Conservation (phyloP, 2,797 vertebrate genomes). For the Carapus acus region DNA sequence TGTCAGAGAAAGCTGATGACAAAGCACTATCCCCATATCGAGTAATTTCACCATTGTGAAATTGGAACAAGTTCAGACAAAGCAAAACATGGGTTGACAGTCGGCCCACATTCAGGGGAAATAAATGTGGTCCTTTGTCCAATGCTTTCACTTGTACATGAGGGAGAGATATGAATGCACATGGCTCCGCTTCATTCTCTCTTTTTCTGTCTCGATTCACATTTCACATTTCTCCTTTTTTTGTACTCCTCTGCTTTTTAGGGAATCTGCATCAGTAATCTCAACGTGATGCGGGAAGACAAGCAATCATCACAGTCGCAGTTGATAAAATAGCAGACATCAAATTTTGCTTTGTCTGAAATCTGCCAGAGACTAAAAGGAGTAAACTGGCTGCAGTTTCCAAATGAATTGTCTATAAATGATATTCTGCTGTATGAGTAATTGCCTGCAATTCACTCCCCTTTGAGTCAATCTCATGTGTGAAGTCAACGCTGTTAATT, state of each 20-base stretch:
- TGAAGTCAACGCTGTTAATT: constrained; percentile 74
- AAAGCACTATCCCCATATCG: constrained; percentile 56
- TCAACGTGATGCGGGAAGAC: neutral
- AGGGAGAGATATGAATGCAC: constrained; percentile 2
- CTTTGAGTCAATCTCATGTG: constrained; percentile 75
- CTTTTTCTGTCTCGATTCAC: neutral
- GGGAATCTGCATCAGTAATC: neutral
- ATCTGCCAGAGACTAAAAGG: constrained; percentile 34
- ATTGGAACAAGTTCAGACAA: constrained; percentile 49
- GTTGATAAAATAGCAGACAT: constrained; percentile 24
- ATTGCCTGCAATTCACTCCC: constrained; percentile 72
- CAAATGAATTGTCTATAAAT: constrained; percentile 66
- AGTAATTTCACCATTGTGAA: constrained; percentile 52
- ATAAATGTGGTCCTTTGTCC: constrained; percentile 35
- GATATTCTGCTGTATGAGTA: constrained; percentile 67
- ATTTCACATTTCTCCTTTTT: neutral
- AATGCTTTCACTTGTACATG: neutral
- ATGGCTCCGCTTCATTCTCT: neutral
- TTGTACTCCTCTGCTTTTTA: neutral
- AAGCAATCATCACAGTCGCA: neutral
- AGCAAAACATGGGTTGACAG: constrained; percentile 36
- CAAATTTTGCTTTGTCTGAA: constrained; percentile 22
- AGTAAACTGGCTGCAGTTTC: constrained; percentile 54
- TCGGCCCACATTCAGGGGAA: constrained; percentile 42
- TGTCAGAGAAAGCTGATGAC: constrained; percentile 68